Conservation (phyloP, 2,797 vertebrate genomes). For the Pelobates cultripes region DNA sequence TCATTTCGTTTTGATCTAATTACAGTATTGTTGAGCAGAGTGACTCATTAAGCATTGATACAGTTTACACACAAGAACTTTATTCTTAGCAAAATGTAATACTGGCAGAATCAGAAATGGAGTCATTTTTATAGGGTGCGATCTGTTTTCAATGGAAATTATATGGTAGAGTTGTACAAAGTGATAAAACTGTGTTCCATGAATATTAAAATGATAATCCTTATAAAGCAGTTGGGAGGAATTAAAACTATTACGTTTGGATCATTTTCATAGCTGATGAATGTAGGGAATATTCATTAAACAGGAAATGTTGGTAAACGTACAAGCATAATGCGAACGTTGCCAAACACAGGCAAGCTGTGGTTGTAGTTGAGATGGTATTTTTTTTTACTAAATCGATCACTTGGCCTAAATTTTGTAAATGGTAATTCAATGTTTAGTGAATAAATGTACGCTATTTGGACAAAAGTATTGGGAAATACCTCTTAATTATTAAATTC, state of each 20-base stretch:
- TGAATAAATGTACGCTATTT: too few relatives aligned
- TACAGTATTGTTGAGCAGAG: neutral
- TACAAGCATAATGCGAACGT: too few relatives aligned
- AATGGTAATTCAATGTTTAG: too few relatives aligned
- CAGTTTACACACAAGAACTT: neutral
- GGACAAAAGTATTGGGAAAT: too few relatives aligned
- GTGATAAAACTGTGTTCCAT: neutral
- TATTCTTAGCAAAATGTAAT: conserved; percentile 2
- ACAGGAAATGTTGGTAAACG: too few relatives aligned
- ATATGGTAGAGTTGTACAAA: neutral
- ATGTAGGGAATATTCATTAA: too few relatives aligned
- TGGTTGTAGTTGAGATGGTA: too few relatives aligned
- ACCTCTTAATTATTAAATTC: too few relatives aligned
- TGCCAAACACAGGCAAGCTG: too few relatives aligned
- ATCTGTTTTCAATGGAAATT: conserved; percentile 1
- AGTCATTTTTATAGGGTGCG: conserved; percentile 9
- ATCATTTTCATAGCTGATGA: neutral
- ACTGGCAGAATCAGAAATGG: neutral
- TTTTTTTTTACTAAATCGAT: too few relatives aligned
- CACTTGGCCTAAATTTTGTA: too few relatives aligned
- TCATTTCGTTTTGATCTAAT: neutral
- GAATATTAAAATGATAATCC: neutral
- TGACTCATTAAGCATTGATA: conserved; percentile 13
- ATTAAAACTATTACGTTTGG: conserved; percentile 2
- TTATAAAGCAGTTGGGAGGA: neutral